Evolutionary conservation across 2,888 invertebrate species (phyloP).

Genomic region (Conus canariensis): DNA sequence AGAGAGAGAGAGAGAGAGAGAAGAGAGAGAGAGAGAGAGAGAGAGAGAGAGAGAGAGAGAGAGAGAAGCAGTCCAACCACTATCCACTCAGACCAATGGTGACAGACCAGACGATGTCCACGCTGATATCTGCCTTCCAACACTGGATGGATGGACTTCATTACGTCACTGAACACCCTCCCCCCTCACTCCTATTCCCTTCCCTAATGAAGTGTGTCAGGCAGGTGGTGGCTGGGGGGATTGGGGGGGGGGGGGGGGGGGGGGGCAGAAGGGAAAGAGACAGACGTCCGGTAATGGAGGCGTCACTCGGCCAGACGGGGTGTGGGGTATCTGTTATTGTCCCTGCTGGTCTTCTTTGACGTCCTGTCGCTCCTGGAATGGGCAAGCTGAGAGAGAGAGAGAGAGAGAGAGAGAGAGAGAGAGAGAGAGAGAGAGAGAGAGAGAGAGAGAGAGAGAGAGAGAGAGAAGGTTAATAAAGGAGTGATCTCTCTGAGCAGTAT

Average conservation of each 20-base stretch:
- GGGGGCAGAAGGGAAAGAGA: neutral
- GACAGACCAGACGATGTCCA: slow-evolving; percentile 5
- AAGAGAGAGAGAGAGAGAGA: no score
- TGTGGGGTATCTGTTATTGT: neutral
- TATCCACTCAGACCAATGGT: neutral
- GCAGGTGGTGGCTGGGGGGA: neutral
- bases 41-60: no score
- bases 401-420: no score
- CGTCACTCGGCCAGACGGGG: slow-evolving; percentile 11
- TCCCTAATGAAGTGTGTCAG: neutral
- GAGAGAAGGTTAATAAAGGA: neutral
- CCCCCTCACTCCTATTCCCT: neutral
- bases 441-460: neutral
- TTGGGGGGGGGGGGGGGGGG: neutral
- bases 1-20: no score
- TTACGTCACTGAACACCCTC: neutral
- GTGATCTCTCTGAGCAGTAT: neutral
- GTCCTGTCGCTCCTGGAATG: no score
- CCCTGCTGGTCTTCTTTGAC: neutral
- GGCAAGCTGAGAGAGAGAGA: no score
- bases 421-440: no score
- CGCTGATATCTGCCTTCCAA: neutral
- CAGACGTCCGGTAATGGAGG: slow-evolving; percentile 8
- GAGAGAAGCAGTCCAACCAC: no score
- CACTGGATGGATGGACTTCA: slow-evolving; percentile 3